Evolutionary conservation across 2,113 vertebrate genomes (phyloP), one percentile per base, ranked within the genome.

Genomic region (Oreochromis spilurus): DNA sequence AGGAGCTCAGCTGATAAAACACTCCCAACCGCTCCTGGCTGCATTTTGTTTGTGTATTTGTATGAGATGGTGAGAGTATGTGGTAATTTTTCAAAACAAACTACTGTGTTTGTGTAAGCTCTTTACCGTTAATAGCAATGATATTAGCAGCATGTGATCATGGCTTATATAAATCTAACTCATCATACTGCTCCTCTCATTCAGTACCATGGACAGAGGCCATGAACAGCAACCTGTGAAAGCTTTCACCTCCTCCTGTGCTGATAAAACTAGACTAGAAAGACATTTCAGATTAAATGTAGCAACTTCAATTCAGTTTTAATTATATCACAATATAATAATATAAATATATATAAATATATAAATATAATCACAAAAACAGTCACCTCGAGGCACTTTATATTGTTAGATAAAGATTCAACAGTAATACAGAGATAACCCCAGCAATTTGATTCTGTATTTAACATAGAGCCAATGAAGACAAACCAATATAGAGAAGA

Each of bases 151-250:
- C 43, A 26, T 75, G 24, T 29, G 9, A 48, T 48, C 14, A 6
- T 48, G 40, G 21, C 36, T 75, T 48, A 48, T 29, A 72, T 48
- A 17, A 72, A 45, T 72, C 21, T 45, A 17, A 45, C 67, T 29
- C 24, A 29, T 26, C 40, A 17, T 29, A 29, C 16, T 0, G 4
- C 9, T 7, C 9, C 43, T 31, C 26, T 77, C 45, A 7, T 94
- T 95, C 94, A 95, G 95, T 86, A 95, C 93, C 95, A 94, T 10
- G 95, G 95, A 95, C 91, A 95, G 93, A 85, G 90, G 50, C 83
- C 2, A 11, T 29, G 40, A 75, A n/a, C 34, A 17, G 77, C 65
- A 36, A 9, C 78, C 36, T 3, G 9, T 57, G 14, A 16, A 29
- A 19, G 50, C 31, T 31, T 53, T 52, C 26, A 53, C 21, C 9